phyloP scores from a whole-genome alignment of 2,888 invertebrate species.

The Parochlus steinenii region DNA sequence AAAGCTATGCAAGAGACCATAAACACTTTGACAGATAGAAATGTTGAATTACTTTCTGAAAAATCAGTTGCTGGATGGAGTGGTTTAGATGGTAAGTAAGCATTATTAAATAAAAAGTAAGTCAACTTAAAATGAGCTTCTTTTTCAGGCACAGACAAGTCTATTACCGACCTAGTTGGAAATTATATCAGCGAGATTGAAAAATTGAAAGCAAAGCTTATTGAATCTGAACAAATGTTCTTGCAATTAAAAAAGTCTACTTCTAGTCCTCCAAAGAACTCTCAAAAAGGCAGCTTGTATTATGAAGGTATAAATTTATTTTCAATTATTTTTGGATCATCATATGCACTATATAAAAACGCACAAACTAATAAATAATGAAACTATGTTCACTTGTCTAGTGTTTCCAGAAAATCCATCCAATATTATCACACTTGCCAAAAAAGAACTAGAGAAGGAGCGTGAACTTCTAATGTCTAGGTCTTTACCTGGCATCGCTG shows the following conservation, averaged over 20 bases:
- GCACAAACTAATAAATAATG: too few species aligned
- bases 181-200: constrained; percentile 85
- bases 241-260: constrained; percentile 45
- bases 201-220: constrained; percentile 68
- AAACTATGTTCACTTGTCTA: too few species aligned
- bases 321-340: too few species aligned
- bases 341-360: too few species aligned
- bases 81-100: background rate
- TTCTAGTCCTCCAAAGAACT: constrained; percentile 13
- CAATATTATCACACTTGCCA: constrained; percentile 56
- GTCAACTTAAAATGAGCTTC: constrained; percentile 20
- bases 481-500: constrained; percentile 30
- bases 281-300: too few species aligned
- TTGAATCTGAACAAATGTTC: constrained; percentile 72
- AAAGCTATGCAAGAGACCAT: constrained; percentile 93
- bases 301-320: too few species aligned
- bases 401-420: constrained; percentile 28
- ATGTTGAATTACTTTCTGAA: constrained; percentile 65
- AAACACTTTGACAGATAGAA: constrained; percentile 66
- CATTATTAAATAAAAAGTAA: background rate
- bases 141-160: constrained; percentile 30
- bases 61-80: constrained; percentile 37
- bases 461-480: constrained; percentile 31
- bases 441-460: constrained; percentile 58
- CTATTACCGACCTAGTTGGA: constrained; percentile 53